Evolutionary conservation across 2,888 invertebrate species (phyloP).

Genomic region (Hecatera dysodea): DNA sequence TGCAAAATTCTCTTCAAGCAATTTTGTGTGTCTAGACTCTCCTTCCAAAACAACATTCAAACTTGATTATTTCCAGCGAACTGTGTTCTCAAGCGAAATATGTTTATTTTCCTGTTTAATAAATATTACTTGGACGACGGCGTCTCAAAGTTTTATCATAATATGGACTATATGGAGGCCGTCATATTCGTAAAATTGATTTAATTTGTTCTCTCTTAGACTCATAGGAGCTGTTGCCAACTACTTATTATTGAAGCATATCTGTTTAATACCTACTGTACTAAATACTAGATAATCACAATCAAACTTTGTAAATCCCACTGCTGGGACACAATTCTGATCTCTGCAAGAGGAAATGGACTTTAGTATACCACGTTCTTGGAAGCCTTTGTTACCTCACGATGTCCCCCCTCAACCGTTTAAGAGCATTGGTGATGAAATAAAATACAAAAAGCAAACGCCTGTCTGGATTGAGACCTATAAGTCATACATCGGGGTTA

Average conservation of each 20-base stretch:
- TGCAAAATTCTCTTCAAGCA: constrained; percentile 1
- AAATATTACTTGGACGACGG: constrained; percentile 24
- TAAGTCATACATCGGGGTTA: too few species aligned
- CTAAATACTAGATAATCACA: too few species aligned
- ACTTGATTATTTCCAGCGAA: constrained; percentile 35
- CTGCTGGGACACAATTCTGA: too few species aligned
- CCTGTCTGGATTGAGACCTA: too few species aligned
- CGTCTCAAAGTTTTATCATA: constrained; percentile 10
- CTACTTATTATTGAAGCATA: too few species aligned
- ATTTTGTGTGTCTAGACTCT: constrained; percentile 8
- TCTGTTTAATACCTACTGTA: too few species aligned
- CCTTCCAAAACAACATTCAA: constrained; percentile 12
- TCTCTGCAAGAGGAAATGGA: too few species aligned
- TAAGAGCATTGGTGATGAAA: too few species aligned
- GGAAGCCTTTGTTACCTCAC: too few species aligned
- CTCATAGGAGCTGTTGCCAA: background rate
- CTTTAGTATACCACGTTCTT: background rate
- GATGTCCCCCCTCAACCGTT: too few species aligned
- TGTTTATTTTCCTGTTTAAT: constrained; percentile 25
- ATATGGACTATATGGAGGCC: constrained; percentile 3
- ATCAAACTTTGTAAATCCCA: too few species aligned
- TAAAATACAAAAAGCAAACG: too few species aligned
- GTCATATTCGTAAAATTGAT: background rate
- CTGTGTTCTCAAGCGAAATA: constrained; percentile 21
- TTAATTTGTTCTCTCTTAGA: constrained; percentile 9